These are phyloP conservation scores for Fregata magnificens DNA, from an alignment of 2,113 vertebrate species.

Conservation along the genomic window DNA sequence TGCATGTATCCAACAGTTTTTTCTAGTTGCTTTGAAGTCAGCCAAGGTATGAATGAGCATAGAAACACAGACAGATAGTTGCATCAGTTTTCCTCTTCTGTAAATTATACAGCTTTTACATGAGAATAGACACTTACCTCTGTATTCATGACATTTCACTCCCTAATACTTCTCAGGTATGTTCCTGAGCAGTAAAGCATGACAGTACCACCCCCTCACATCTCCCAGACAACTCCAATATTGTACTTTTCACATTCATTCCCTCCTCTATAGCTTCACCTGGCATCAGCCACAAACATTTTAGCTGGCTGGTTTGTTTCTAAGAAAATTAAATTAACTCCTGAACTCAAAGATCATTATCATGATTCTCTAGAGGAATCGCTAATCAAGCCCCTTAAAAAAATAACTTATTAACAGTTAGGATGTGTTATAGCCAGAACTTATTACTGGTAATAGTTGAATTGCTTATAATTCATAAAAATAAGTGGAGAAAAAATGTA, in stretches of 20 bases:
- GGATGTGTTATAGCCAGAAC: neutral
- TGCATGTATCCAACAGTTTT: rapidly evolving
- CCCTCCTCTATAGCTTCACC: neutral
- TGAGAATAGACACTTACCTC: neutral
- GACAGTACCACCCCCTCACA: neutral
- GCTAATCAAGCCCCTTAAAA: neutral
- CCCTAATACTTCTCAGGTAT: neutral
- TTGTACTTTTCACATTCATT: neutral
- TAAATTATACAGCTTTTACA: neutral
- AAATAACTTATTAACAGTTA: neutral
- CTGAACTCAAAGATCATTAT: neutral
- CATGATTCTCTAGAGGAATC: neutral
- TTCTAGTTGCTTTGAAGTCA: neutral
- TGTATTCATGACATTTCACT: neutral
- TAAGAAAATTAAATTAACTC: neutral
- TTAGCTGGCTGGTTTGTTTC: neutral
- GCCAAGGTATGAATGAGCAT: neutral
- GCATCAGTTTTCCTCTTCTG: neutral
- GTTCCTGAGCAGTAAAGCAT: neutral
- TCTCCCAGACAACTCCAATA: neutral
- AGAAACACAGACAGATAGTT: neutral
- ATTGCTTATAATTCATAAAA: neutral
- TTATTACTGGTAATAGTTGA: neutral
- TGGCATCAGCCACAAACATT: neutral
- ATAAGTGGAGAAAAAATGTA: neutral